Base-by-base conservation (phyloP, 2,113 vertebrate species). In the Gallinago jamesoni region DNA sequence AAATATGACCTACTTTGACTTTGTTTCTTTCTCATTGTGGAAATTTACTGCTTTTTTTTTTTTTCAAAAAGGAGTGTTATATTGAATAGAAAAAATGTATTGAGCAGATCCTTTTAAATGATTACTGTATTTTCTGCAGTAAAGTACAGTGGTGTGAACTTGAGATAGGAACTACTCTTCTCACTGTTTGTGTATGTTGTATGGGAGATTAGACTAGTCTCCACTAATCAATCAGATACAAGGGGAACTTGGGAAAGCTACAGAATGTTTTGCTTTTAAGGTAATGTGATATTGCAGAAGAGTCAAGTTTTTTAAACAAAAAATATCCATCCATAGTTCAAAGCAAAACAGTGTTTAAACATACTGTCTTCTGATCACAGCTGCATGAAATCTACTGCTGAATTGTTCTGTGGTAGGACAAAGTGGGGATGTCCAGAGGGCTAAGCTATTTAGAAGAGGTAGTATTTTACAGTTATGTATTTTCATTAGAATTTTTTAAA, bases 1-100 rank as follows among this genome's bases (percentile, higher is more conserved):
- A 84, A 91, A 75, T 85, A 64, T 68, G 74, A 73, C 78, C 85
- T 84, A 78, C 84, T 94, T 94, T 79, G 62, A 56, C 48, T 87
- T 63, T 20, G 30, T 9, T 87, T 92, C 76, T 90, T 88, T 90
- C 50, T 90, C 56, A 43, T 15, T 84, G 76, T 6, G 12, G 86
- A 87, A 75, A 82, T 81, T 87, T 59, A 87, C 52, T 70, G 43
- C 87, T 89, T 64, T 13, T 69, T 90, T 84, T 45, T 45, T 45
- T 45, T 39, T 39, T 75, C 33, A 74, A 56, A 88, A 67, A n/a
- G 2, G 10, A 92, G 12, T 16, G 28, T 88, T 90, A 21, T 7
- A 47, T 57, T 86, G 89, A 41, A 52, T 92, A 72, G 11, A 62
- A 77, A 62, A 66, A 45, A 43, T 2, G 12, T 47, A 47, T 62